Percentiles rank a stretch among this genome's conserved stretches.
Conservation (phyloP, 1,140 invertebrate species). For the Calliphora vicina region DNA sequence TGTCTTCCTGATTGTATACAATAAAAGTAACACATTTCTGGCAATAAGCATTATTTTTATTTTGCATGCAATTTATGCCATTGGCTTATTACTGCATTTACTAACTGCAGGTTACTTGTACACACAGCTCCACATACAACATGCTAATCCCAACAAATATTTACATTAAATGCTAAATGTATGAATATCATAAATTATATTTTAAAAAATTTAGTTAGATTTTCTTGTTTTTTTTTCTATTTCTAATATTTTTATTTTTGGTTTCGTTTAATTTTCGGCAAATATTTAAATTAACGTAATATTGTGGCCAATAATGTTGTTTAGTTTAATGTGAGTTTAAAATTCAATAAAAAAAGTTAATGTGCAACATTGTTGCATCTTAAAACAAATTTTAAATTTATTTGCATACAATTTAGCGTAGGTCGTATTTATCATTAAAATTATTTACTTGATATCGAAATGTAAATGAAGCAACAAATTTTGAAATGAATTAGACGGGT, state of each 20-base stretch:
- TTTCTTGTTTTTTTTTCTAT: neutral
- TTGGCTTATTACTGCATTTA: neutral
- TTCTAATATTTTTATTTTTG: too few relatives aligned
- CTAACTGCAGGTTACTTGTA: neutral
- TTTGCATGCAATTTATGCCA: constrained; percentile 21
- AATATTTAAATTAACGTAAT: neutral
- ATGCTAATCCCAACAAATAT: neutral
- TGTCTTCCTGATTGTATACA: constrained; percentile 30
- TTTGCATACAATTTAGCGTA: too few relatives aligned
- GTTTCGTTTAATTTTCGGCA: neutral
- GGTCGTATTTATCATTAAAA: too few relatives aligned
- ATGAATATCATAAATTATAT: neutral
- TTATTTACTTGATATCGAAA: too few relatives aligned
- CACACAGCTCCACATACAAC: neutral
- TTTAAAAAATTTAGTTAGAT: neutral
- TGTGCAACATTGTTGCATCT: neutral
- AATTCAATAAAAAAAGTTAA: neutral
- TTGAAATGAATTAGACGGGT: too few relatives aligned
- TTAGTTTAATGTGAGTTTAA: neutral
- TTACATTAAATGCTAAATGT: neutral
- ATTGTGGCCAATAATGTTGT: too few relatives aligned
- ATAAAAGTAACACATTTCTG: constrained; percentile 31
- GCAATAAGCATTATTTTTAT: constrained; percentile 17
- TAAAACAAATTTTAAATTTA: too few relatives aligned
- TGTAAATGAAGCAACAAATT: too few relatives aligned